These are phyloP conservation scores for Thermophis baileyi DNA, from an alignment of 2,113 vertebrate species.

Conservation along the genomic window DNA sequence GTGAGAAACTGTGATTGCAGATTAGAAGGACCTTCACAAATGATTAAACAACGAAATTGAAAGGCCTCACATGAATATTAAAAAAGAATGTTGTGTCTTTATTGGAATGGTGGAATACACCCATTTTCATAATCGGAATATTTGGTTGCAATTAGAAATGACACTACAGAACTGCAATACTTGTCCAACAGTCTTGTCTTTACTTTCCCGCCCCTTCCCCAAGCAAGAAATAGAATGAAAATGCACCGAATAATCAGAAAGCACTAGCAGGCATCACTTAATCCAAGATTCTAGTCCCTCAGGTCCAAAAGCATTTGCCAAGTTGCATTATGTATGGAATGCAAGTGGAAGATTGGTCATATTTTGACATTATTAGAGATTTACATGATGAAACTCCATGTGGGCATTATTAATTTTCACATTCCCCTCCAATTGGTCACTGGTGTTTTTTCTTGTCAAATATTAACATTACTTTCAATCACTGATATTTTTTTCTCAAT, in stretches of 20 bases:
- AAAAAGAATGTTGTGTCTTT: conserved; percentile 91
- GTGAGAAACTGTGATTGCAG: not conserved
- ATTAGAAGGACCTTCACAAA: not conserved
- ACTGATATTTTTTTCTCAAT: conserved; percentile 77
- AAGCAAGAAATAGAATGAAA: conserved; percentile 74
- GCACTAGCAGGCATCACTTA: conserved; percentile 76
- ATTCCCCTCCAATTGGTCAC: conserved; percentile 70
- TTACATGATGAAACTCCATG: conserved; percentile 61
- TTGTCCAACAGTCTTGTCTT: conserved; percentile 84
- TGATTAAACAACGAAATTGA: conserved; percentile 68
- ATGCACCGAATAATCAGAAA: conserved; percentile 76
- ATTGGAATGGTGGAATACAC: conserved; percentile 95
- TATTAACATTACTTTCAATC: conserved; percentile 66
- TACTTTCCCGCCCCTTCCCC: conserved; percentile 65
- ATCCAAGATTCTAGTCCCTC: conserved; percentile 74
- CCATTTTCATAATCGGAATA: conserved; percentile 82
- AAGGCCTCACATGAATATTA: conserved; percentile 74
- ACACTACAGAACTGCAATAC: conserved; percentile 82
- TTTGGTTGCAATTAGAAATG: conserved; percentile 83
- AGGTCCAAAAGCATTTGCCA: conserved; percentile 73
- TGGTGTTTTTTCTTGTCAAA: conserved; percentile 65
- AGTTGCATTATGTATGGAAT: conserved; percentile 63
- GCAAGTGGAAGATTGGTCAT: conserved; percentile 61
- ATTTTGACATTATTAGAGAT: conserved; percentile 67
- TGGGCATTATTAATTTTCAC: conserved; percentile 53